Evolutionary conservation across 2,888 invertebrate genomes (phyloP), one percentile per base, ranked within the genome.

Genomic region (Cephus rjabovi): DNA sequence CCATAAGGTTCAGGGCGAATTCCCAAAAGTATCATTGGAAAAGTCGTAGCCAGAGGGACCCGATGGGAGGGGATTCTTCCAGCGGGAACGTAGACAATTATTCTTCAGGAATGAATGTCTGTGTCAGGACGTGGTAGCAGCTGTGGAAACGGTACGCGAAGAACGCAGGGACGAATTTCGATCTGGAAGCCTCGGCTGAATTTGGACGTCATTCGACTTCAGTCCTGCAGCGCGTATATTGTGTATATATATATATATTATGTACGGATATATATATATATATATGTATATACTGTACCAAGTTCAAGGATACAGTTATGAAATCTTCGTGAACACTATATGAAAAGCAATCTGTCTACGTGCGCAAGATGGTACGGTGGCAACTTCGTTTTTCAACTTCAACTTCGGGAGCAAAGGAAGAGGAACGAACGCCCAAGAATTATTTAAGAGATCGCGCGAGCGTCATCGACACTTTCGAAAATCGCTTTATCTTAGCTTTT

Each of bases 91-190:
- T 56, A 56, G 23, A 23, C 56, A 23, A 56, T 56, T 56, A 56
- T 56, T 56, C 56, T 56, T 56, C 56, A 56, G 56, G 56, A 56
- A 56, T 56, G 56, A 56, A 56, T 56, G 56, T 56, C 56, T 79
- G 76, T 30, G 78, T 76, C 76, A 75, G 73, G 71, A 77, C 76
- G 78, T 56, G 80, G 77, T 80, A 80, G 78, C 80, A 79, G 81
- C 77, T 80, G 81, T 79, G 80, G 78, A 80, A 80, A 71, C 31
- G 74, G 70, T 34, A 69, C 23, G 37, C 34, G 34, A 30, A 34
- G 70, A 79, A 70, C 70, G 73, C 56, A 75, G 77, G 69, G 75
- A 73, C 77, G 33, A 33, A 75, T 75, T 77, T 68, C 34, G 77
- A 77, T 34, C 76, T 34, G 40, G 75, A 81, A 75, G 77, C 76